Conservation (phyloP, 2,797 vertebrate species). For the Onychomys arenicola region DNA sequence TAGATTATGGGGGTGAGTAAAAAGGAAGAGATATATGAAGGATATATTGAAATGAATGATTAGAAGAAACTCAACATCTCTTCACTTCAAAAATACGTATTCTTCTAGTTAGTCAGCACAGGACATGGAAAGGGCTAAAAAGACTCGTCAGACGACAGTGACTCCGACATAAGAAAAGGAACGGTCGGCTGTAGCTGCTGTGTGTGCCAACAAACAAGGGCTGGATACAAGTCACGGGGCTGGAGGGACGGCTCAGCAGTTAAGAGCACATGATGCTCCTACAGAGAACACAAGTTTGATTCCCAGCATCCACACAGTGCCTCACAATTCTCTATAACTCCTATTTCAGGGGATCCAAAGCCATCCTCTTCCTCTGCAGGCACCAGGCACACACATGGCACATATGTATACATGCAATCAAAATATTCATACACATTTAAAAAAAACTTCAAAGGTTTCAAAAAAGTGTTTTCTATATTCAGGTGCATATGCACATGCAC, state of each 20-base stretch:
- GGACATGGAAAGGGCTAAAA: neutral
- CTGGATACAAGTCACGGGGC: neutral
- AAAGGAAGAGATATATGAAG: slow-evolving; percentile 48
- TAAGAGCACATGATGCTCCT: neutral
- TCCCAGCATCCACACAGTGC: neutral
- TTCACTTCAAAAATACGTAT: slow-evolving; percentile 65
- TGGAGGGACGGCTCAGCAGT: neutral
- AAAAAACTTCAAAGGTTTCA: neutral
- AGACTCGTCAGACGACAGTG: neutral
- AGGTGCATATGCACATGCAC: neutral
- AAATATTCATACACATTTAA: neutral
- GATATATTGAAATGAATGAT: neutral
- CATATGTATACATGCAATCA: neutral
- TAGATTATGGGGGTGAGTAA: slow-evolving; percentile 41
- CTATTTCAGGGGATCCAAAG: neutral
- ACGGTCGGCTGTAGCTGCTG: neutral
- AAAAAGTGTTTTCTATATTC: neutral
- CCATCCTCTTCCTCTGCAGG: neutral
- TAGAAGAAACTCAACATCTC: slow-evolving; percentile 28
- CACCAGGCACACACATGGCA: neutral
- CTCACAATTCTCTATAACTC: neutral
- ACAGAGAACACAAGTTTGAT: neutral
- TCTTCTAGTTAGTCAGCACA: neutral
- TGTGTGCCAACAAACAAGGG: slow-evolving; percentile 46
- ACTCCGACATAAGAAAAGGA: slow-evolving; percentile 10